Evolutionary conservation across 2,888 invertebrate genomes (phyloP), one percentile per base, ranked within the genome.

Genomic region (Aricia artaxerxes): DNA sequence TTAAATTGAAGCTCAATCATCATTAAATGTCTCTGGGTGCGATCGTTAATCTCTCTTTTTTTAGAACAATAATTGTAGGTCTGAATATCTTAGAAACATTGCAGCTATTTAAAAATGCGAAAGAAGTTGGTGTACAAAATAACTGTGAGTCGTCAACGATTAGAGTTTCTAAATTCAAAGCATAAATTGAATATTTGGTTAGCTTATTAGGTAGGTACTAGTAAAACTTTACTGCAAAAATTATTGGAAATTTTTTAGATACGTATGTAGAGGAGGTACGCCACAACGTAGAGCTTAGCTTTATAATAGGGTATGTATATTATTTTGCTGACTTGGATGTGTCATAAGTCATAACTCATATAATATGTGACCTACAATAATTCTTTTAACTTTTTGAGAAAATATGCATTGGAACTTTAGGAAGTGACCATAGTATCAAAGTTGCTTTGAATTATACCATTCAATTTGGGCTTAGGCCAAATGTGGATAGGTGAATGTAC

Each of bases 371-470:
- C 44, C 44, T 44, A 40, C 60, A 61, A 7, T 13, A 61, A 1
- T 61, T 2, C 7, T 61, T 6, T 40, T 40, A 40, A 24, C 7
- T 24, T 1, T 61, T 4, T 57, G 57, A 57, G 24, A 61, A 24
- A 61, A 69, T 9, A 13, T 69, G 31, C 24, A 53, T 11, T 31
- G 4, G 4, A 4, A 57, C 57, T 16, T 16, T 6, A 75, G 31
- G 75, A 76, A 75, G 31, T 75, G 57, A 57, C 76, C 76, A 57
- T 16, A 57, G 76, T 57, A 76, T 35, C 16, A 57, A 76, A 76
- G 16, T 53, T 76, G 57, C 53, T 57, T 35, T 57, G 57, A 57
- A 57, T 76, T 49, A 35, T 76, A 49, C 76, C 76, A 49, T 76
- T 44, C 44, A 3, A 64, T 49, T 76, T 76, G 76, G 76, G 76